Evolutionary conservation across 2,888 invertebrate genomes (phyloP).

Genomic region (Netelia fuscicornis): DNA sequence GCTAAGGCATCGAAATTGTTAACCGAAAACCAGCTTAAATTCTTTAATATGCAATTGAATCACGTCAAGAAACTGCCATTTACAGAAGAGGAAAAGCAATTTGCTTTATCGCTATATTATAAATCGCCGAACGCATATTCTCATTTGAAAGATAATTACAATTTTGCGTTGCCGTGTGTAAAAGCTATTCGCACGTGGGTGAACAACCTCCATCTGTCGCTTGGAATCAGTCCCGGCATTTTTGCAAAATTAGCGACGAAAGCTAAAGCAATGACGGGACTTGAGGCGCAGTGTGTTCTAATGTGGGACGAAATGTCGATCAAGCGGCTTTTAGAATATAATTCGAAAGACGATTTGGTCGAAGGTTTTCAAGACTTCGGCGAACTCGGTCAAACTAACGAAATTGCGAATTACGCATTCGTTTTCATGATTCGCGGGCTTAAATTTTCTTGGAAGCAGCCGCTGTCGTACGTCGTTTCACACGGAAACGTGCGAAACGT

Average conservation of each 20-base stretch:
- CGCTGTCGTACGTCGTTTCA: slow-evolving; percentile 52
- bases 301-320: no score
- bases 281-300: slow-evolving; percentile 65
- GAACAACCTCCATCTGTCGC: slow-evolving; percentile 69
- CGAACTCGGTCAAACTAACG: slow-evolving; percentile 62
- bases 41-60: slow-evolving; percentile 68
- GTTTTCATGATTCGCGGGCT: slow-evolving; percentile 73
- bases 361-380: slow-evolving; percentile 73
- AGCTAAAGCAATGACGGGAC: slow-evolving; percentile 71
- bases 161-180: slow-evolving; percentile 73
- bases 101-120: slow-evolving; percentile 75
- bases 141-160: slow-evolving; percentile 67
- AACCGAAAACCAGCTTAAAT: slow-evolving; percentile 33
- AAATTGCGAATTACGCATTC: slow-evolving; percentile 70
- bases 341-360: background rate
- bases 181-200: slow-evolving; percentile 73
- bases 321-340: no score
- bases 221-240: slow-evolving; percentile 70
- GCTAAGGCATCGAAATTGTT: background rate
- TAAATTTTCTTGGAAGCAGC: slow-evolving; percentile 72
- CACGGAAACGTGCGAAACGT: no score
- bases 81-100: slow-evolving; percentile 72
- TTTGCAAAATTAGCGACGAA: slow-evolving; percentile 69
- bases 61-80: slow-evolving; percentile 69
- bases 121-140: slow-evolving; percentile 75